Base-by-base conservation (phyloP, 2,113 vertebrate genomes). In the Catharus bicknelli region DNA sequence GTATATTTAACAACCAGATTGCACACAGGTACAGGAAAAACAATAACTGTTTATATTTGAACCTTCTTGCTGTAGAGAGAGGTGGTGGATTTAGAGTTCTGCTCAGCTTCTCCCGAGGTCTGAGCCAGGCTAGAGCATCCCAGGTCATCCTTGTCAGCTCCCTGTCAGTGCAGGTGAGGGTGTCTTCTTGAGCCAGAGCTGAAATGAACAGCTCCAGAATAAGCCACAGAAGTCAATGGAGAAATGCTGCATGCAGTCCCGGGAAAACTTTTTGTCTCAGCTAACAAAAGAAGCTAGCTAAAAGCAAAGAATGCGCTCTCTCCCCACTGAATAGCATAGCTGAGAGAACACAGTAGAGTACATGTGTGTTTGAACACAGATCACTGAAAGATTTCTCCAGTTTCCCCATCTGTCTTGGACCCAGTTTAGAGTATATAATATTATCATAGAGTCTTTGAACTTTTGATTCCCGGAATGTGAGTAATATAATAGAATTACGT, bases 111-210 rank as follows among this genome's bases (percentile, higher is more conserved):
- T 51, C 47, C 22, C 9, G 3, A 40, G 21, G 29, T 9, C 22
- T 2, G 5, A 62, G 34, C 29, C 0, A 0, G 34, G 29, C 42
- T 51, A 29, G 0, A 1, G 29, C 2, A 0, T 40, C 16, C 40
- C 22, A 62, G 21, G 29, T 16, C 29, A n/a, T 42, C 47, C 8
- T 40, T 22, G 2, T 5, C 1, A 2, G 13, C 22, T 51, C 22
- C 7, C 2, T 40, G 38, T 40, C 38, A 40, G 38, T 12, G 10
- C 38, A 40, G 1, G 34, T 9, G 16, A 26, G 15, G 5, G 29
- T 32, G 22, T 40, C 17, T 20, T 51, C 29, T 26, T 2, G 0
- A 13, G 40, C 22, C 3, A 5, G 17, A 77, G 22, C 3, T 40
- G 13, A 62, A 26, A 17, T 21, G 36, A 62, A 42, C 22, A 51